Conservation (phyloP, 2,113 vertebrate genomes). For the Ochotona curzoniae region DNA sequence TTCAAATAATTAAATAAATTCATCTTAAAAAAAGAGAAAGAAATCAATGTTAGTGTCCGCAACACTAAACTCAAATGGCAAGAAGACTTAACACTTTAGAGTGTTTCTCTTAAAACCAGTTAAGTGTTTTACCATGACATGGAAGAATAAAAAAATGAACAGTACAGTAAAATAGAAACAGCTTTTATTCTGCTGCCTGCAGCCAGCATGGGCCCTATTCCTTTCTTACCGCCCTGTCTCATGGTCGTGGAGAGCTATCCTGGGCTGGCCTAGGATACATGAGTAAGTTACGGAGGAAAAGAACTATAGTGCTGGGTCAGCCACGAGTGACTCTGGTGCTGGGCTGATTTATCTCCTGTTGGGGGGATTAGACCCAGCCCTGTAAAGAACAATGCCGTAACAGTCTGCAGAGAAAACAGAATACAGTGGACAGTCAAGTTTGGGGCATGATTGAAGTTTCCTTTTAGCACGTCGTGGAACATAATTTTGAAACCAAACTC, state of each 20-base stretch:
- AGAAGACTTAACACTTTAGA: background rate
- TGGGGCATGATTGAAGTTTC: background rate
- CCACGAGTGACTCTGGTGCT: background rate
- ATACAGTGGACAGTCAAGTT: background rate
- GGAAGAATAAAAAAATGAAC: background rate
- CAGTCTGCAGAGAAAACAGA: background rate
- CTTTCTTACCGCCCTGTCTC: background rate
- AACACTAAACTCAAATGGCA: background rate
- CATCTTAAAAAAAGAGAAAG: background rate
- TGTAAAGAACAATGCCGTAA: background rate
- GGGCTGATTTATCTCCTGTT: background rate
- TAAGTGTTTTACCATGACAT: background rate
- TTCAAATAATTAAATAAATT: too few relatives aligned
- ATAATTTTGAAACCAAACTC: constrained; percentile 44
- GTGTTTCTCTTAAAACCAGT: background rate
- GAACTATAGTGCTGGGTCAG: background rate
- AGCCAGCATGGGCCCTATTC: background rate
- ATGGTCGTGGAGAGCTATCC: background rate
- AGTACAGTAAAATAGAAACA: background rate
- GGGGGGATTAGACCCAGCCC: background rate
- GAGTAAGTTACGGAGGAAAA: constrained; percentile 15
- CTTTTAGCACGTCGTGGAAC: constrained; percentile 1
- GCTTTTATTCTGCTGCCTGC: background rate
- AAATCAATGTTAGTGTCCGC: background rate
- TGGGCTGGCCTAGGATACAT: background rate